A percentile compares a stretch with the other conserved stretches of the same genome.
phyloP scores from a whole-genome alignment of 2,888 invertebrate genomes.

The Eupsilia transversa region DNA sequence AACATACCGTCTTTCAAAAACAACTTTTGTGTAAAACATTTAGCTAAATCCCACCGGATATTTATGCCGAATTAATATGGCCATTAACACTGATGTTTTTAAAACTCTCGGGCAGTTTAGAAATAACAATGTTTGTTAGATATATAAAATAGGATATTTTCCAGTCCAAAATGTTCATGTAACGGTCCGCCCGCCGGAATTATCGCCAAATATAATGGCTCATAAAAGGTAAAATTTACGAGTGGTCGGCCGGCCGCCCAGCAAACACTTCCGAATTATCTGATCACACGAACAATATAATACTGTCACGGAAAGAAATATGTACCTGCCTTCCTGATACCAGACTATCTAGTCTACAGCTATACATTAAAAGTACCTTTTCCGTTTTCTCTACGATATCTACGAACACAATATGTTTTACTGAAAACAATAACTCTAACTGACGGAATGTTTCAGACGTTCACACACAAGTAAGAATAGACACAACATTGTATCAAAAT shows the following conservation, averaged over 20 bases:
- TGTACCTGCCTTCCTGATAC: constrained; percentile 59
- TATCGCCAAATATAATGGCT: constrained; percentile 85
- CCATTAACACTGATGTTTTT: constrained; percentile 33
- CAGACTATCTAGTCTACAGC: constrained; percentile 39
- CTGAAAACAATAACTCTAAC: constrained; percentile 18
- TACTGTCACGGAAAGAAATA: constrained; percentile 60
- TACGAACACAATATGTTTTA: constrained; percentile 6
- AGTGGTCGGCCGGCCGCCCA: constrained; percentile 73
- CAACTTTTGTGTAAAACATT: neutral
- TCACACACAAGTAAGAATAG: constrained; percentile 21
- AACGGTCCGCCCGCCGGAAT: constrained; percentile 74
- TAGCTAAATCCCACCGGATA: neutral
- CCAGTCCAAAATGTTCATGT: constrained; percentile 75
- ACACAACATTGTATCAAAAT: constrained; percentile 54
- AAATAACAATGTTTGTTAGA: constrained; percentile 53
- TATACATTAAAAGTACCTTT: constrained; percentile 41
- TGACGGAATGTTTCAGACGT: neutral
- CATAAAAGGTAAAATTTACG: constrained; percentile 87
- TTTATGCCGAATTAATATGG: constrained; percentile 22
- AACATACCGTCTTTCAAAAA: neutral
- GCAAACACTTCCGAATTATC: constrained; percentile 79
- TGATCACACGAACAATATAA: constrained; percentile 74
- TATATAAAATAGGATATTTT: constrained; percentile 64
- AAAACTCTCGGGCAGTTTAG: constrained; percentile 37
- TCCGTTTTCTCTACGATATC: constrained; percentile 19